Base-by-base conservation (phyloP, 2,888 invertebrate genomes). In the Trypoxylon attenuatum region DNA sequence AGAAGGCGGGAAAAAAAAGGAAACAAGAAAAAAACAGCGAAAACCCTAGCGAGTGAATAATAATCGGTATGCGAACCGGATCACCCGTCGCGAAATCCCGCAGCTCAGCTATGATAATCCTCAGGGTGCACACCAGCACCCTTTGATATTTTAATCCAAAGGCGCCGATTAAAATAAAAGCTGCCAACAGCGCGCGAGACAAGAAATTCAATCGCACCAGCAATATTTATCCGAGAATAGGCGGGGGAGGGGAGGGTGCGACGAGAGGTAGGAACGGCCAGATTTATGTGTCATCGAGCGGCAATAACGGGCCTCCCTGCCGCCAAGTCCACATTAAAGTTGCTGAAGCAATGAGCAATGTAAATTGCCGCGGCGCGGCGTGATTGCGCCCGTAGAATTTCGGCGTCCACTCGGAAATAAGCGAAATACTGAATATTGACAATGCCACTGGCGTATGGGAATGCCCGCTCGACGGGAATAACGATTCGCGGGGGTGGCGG, bases 351-450 rank as follows among this genome's bases (percentile, higher is more conserved):
- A 56, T 66, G 41, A 66, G 56, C 42, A 47, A 33, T 25, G 49
- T n/a, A 55, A 49, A 33, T 45, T 38, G 56, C 29, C 33, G 18
- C 10, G n/a, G 23, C 42, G 4, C n/a, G 23, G 4, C 38, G 25
- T 15, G 51, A 41, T 53, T 53, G 42, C 25, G 23, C 22, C 42
- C 33, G 66, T 57, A 56, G 46, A 65, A 68, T 61, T 53, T 61
- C 33, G 33, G 33, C n/a, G 33, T 13, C 22, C 29, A 29, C n/a
- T 38, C 43, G 52, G 61, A 66, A 66, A 52, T 57, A 61, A 66
- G 53, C 68, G 50, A 50, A 66, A 56, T 13, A 69, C 57, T 57
- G 62, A 67, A 67, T 56, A 68, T 65, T 62, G 57, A 61, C 42
- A 46, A 43, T 25, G 61, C 27, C 46, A 50, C 15, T 15, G 41